Base-by-base conservation (phyloP, 2,888 invertebrate genomes). In the Holacanthella duospinosa region DNA sequence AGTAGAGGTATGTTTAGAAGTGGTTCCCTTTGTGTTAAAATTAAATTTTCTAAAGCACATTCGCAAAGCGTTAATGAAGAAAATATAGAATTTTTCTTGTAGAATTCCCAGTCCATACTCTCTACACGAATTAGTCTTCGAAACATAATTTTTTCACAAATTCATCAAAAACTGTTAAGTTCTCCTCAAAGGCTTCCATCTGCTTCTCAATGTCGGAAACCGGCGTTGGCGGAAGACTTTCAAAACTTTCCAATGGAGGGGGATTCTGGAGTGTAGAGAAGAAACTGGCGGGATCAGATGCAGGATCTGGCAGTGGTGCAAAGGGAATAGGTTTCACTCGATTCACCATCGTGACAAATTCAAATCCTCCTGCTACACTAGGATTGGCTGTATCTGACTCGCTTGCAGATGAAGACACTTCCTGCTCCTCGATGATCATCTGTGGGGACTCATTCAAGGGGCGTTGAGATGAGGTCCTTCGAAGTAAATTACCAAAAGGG, bases 231-330 rank as follows among this genome's bases (percentile, higher is more conserved):
- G 66, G 76, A 66, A 80, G 79, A 66, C 79, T 78, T 61, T 75
- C 77, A 69, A 82, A 82, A 53, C 80, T 80, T 64, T 79, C 77
- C 27, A 84, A 76, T 29, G 80, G 79, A 2, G 85, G 85, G 6
- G 89, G 88, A 71, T 83, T 83, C 75, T 88, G 83, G 77, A 88
- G 89, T 74, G 89, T 88, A 36, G 85, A 82, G 78, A 87, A 89
- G 78, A 90, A 89, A 67, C 83, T 82, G 1, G 88, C 87, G 66
- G 90, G 79, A 74, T 90, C 89, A 55, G 84, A 84, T 73, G 84
- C 86, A 53, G 72, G 72, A 73, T 84, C 86, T 54, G 72, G 72
- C 64, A 84, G 82, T 55, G 88, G 57, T 55, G 54, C 63, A 29
- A 53, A 53, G 26, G 44, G 29, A n/a, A 48, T 53, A 29, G 55